Conservation (phyloP, 2,797 vertebrate species). For the Chloroceryle amazona region DNA sequence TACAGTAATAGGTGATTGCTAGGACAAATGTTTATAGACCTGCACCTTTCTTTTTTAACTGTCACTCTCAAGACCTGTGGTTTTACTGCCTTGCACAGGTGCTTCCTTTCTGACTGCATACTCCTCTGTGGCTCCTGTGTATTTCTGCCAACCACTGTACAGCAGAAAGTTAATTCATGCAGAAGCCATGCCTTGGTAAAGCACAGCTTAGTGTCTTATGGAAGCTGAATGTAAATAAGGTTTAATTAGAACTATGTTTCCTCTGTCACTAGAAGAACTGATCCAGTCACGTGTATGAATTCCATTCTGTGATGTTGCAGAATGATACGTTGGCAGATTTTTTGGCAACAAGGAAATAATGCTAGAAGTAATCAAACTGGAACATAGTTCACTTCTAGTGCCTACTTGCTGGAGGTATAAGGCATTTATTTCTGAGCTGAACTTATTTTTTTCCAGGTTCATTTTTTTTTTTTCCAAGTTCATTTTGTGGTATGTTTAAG, state of each 20-base stretch:
- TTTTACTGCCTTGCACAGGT: neutral
- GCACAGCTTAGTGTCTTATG: neutral
- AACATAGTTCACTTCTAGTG: neutral
- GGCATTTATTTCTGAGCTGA: neutral
- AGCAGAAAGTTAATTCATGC: neutral
- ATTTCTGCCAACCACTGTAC: neutral
- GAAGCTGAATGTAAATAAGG: neutral
- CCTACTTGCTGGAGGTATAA: neutral
- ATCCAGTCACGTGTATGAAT: neutral
- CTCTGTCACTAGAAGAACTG: neutral
- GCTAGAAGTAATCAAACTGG: neutral
- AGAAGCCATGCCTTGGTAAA: neutral
- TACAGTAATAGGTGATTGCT: neutral
- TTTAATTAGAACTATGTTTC: neutral
- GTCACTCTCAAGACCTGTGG: no score
- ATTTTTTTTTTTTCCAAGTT: no score
- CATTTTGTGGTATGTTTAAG: neutral
- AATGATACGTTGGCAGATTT: neutral
- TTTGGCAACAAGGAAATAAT: neutral
- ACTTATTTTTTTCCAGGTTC: neutral
- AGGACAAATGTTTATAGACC: neutral
- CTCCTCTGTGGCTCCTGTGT: neutral
- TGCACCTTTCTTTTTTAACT: neutral
- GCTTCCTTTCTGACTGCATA: neutral
- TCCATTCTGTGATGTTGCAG: accelerated